A percentile compares a stretch with the other conserved stretches of the same genome.
Conservation (phyloP, 2,113 vertebrate genomes). For the Chiloscyllium plagiosum region DNA sequence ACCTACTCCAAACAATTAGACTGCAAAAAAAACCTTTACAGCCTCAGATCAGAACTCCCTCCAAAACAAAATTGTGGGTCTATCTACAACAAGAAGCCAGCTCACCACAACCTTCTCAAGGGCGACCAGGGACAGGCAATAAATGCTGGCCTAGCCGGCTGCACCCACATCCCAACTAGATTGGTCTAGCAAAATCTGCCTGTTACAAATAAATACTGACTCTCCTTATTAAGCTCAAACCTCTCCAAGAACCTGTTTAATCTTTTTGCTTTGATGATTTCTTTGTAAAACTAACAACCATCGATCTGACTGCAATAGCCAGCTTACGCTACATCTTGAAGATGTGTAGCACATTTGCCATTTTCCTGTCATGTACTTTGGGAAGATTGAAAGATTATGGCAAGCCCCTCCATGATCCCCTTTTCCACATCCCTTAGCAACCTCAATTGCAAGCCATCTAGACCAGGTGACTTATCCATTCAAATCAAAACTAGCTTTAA, state of each 20-base stretch:
- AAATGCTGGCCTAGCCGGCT: too few species aligned
- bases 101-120: too few species aligned
- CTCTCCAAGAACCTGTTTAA: not conserved
- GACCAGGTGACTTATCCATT: not conserved
- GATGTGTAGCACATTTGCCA: not conserved
- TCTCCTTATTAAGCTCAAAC: not conserved
- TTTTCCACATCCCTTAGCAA: not conserved
- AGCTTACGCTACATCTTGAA: not conserved
- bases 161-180: not conserved
- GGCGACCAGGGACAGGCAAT: too few species aligned
- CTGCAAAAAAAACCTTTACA: too few species aligned
- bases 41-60: too few species aligned
- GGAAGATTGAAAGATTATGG: not conserved
- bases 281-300: not conserved
- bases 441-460: not conserved
- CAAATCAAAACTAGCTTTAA: not conserved
- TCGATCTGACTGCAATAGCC: not conserved
- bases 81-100: too few species aligned
- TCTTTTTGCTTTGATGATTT: not conserved
- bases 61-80: too few species aligned
- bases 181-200: not conserved
- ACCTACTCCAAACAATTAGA: too few species aligned
- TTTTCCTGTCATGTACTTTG: not conserved
- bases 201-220: not conserved
- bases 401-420: not conserved